Percentiles rank a stretch among this genome's conserved stretches.
These are phyloP conservation scores for Crepidodera aurea DNA, from an alignment of 2,888 invertebrate species.

Conservation along the genomic window DNA sequence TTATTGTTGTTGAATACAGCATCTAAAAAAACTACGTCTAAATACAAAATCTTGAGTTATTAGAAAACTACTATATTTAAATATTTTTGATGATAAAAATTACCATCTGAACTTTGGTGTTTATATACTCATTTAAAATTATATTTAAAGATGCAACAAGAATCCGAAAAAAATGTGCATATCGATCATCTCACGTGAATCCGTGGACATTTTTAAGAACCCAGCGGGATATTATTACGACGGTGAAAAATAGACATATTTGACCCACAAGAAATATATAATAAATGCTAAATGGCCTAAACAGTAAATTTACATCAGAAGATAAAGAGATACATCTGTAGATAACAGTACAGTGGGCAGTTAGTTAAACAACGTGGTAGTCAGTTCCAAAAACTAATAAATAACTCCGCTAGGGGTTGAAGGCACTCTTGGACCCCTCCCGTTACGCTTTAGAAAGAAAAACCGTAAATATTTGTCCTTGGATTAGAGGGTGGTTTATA, in stretches of 20 bases:
- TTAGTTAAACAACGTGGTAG: constrained; percentile 63
- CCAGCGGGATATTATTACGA: constrained; percentile 27
- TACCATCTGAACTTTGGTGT: too few species aligned
- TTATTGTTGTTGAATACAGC: constrained; percentile 32
- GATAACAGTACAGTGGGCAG: constrained; percentile 59
- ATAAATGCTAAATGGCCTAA: constrained; percentile 59
- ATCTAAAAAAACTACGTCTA: too few species aligned
- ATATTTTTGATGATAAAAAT: too few species aligned
- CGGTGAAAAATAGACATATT: constrained; percentile 46
- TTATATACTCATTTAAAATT: too few species aligned
- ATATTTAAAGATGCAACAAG: background rate
- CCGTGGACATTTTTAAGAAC: constrained; percentile 2
- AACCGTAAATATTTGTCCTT: constrained; percentile 16
- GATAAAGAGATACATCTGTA: constrained; percentile 61
- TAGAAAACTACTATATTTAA: too few species aligned
- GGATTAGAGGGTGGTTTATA: background rate
- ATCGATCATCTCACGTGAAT: constrained; percentile 15
- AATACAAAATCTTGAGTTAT: too few species aligned
- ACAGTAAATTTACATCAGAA: constrained; percentile 61
- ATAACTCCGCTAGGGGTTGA: constrained; percentile 58
- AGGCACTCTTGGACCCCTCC: constrained; percentile 51
- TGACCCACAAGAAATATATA: constrained; percentile 47
- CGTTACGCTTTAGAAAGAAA: constrained; percentile 26
- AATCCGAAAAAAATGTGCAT: background rate
- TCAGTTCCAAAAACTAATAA: constrained; percentile 59